Evolutionary conservation across 2,888 invertebrate genomes (phyloP), one percentile per base, ranked within the genome.

Genomic region (Monoplex corrugatus): DNA sequence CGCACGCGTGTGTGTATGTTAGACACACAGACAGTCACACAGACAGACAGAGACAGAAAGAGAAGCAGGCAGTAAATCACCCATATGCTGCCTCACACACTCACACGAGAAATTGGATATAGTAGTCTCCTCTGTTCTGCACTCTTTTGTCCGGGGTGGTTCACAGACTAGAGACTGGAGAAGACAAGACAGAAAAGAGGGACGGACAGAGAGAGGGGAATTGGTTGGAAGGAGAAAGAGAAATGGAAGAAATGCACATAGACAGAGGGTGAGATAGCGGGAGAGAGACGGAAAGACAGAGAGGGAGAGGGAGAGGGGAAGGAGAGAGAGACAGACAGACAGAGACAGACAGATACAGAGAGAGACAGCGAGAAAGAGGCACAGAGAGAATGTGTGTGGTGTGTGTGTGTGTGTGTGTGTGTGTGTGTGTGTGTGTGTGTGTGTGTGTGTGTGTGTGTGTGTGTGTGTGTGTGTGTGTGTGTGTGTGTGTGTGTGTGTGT

Each of bases 31-130:
- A 78, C 38, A 78, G 35, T 35, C 38, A 78, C 35, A 78, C 13
- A 35, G 35, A 78, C 38, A 35, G 78, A 78, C 78, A 72, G 6
- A 80, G 80, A 10, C 35, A 16, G 28, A 45, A 50, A 45, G 43
- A 68, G n/a, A 38, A 68, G 68, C 19, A 35, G 68, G 10, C 86
- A 68, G 40, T 86, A 63, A 86, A 63, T 86, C 68, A 63, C 86
- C 50, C 68, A 43, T 86, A 86, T 86, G 86, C 86, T 68, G 63
- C 40, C 86, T 86, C 86, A 86, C 86, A 68, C 86, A 68, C 68
- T 68, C 86, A 86, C 68, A 86, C 86, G 86, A 63, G 86, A 86
- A 86, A 86, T 86, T 86, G 86, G 86, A 86, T 86, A 86, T 63
- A 86, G 86, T 86, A 68, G 68, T 43, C 84, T 44, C 84, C 83